Evolutionary conservation across 2,888 invertebrate genomes (phyloP), one percentile per base, ranked within the genome.

Genomic region (Nemapogon koenigi): DNA sequence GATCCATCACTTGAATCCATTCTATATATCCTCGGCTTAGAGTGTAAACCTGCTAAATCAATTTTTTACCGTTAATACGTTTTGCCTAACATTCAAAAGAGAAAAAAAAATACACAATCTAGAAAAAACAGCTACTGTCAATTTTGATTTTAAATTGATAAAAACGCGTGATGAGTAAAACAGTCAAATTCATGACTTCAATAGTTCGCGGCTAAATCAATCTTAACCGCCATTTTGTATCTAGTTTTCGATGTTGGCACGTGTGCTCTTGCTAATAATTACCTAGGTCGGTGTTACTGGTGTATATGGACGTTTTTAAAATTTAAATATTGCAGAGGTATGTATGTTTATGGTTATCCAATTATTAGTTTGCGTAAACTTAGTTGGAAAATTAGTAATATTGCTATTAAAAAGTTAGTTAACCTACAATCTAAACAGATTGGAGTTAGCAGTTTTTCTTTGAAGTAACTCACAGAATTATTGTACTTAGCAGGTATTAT

Each of bases 391-490:
- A 22, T 22, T 6, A 22, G 22, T 7, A 22, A 22, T 22, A 22
- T 25, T 35, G 35, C n/a, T 25, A 35, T 35, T 19, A 35, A 25
- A 35, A 35, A 25, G 11, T 35, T 14, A 35, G 25, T 11, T 15
- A 35, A 25, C 14, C 26, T 35, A 14, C 13, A 14, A 14, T 8
- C 8, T 4, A 35, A 25, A 35, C 22, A 35, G 26, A 25, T 16
- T 14, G 26, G 35, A 35, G 15, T 15, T 35, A 22, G 3, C 14
- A 16, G 28, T 10, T 28, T 27, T 16, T 37, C 13, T n/a, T 19
- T 27, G 15, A 27, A 33, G 19, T 7, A 22, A 22, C 6, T 22
- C 22, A 22, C 8, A 22, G 10, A 7, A 7, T 22, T 22, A 22
- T 22, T 22, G 22, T 22, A 22, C 22, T 22, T 8, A 22, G 22